A percentile compares a stretch with the other conserved stretches of the same genome.
phyloP scores from a whole-genome alignment of 2,113 vertebrate species.

The Zosterops borbonicus region DNA sequence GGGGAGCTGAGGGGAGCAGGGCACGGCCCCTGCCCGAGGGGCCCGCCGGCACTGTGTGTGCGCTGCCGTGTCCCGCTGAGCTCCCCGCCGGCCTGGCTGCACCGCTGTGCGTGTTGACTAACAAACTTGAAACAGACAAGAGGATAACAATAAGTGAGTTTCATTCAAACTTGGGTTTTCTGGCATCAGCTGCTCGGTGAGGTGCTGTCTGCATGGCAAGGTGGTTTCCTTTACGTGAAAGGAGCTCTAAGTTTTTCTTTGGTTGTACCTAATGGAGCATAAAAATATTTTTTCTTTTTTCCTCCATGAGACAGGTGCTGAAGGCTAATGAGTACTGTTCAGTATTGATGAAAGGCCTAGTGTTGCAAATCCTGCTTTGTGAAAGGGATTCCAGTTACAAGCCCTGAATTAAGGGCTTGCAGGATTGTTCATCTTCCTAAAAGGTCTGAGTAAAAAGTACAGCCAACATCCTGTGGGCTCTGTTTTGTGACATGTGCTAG shows the following conservation, averaged over 20 bases:
- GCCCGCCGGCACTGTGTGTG: neutral
- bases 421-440: neutral
- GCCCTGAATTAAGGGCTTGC: neutral
- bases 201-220: neutral
- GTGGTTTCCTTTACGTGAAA: neutral
- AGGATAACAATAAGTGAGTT: neutral
- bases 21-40: neutral
- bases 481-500: neutral
- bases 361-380: neutral
- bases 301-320: neutral
- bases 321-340: neutral
- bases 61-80: neutral
- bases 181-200: neutral
- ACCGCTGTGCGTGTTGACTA: neutral
- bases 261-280: neutral
- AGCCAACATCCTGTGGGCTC: neutral
- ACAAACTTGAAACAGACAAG: neutral
- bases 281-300: neutral
- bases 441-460: neutral
- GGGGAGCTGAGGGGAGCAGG: neutral
- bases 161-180: neutral
- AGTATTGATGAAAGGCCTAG: neutral
- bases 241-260: neutral
- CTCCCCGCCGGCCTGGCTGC: rapidly evolving
- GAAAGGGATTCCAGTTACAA: neutral